These are phyloP conservation scores for Cromileptes altivelis DNA, from an alignment of 2,113 vertebrate genomes.

Conservation along the genomic window DNA sequence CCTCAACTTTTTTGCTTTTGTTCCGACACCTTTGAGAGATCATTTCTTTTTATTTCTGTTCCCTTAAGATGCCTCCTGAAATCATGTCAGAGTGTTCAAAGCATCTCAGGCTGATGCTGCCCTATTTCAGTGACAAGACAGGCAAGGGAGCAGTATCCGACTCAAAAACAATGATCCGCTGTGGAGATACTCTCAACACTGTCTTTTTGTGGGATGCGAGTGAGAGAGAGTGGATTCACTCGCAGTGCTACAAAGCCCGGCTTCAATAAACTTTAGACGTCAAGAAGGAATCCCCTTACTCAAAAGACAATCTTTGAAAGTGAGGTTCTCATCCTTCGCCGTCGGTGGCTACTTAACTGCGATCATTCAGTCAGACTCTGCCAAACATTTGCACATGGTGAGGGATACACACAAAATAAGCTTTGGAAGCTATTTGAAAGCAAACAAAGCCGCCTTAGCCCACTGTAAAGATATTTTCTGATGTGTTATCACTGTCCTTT, in stretches of 20 bases:
- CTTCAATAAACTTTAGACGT: slow-evolving; percentile 54
- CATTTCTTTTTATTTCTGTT: slow-evolving; percentile 64
- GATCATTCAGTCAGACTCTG: slow-evolving; percentile 12
- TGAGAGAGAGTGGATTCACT: slow-evolving; percentile 48
- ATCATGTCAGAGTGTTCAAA: slow-evolving; percentile 79
- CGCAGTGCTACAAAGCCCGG: slow-evolving; percentile 42
- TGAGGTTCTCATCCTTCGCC: slow-evolving; percentile 22
- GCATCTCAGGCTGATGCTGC: slow-evolving; percentile 69
- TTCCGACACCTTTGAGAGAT: slow-evolving; percentile 77
- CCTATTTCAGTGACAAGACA: slow-evolving; percentile 78
- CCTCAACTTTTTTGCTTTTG: slow-evolving; percentile 68
- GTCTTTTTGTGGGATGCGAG: slow-evolving; percentile 32
- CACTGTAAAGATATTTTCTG: slow-evolving; percentile 40
- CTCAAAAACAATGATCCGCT: slow-evolving; percentile 54
- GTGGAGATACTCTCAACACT: slow-evolving; percentile 44
- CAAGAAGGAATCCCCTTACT: slow-evolving; percentile 60
- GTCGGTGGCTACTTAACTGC: slow-evolving; percentile 35
- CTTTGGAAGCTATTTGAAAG: slow-evolving; percentile 41
- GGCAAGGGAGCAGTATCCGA: slow-evolving; percentile 57
- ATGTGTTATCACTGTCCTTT: slow-evolving; percentile 58
- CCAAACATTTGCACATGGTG: neutral
- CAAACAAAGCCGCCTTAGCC: slow-evolving; percentile 39
- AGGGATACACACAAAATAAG: neutral
- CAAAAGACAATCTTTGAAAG: slow-evolving; percentile 32
- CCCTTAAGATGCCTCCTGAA: slow-evolving; percentile 76